Evolutionary conservation across 2,797 vertebrate species (phyloP).

Genomic region (Sebastolobus altivelis): DNA sequence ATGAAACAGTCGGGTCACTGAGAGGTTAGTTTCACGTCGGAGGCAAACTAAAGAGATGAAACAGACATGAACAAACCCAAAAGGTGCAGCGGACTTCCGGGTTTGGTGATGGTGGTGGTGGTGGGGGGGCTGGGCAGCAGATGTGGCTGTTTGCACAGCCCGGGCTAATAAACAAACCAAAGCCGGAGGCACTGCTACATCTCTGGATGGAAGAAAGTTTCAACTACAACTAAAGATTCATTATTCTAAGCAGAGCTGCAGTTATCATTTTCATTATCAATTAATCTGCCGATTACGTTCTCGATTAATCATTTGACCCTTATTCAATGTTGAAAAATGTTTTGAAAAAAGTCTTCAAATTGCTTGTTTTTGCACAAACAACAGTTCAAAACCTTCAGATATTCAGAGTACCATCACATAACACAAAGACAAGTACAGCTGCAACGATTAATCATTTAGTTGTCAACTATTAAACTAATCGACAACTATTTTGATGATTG

Average conservation of each 20-base stretch:
- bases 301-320: neutral
- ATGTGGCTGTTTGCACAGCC: slow-evolving; percentile 56
- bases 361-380: neutral
- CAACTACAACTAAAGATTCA: neutral
- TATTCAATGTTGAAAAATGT: neutral
- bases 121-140: slow-evolving; percentile 13
- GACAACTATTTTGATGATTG: too few relatives aligned
- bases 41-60: neutral
- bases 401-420: neutral
- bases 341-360: neutral
- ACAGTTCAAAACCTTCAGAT: neutral
- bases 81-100: slow-evolving; percentile 17
- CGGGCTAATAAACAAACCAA: slow-evolving; percentile 31
- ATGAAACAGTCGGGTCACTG: neutral
- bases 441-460: too few relatives aligned
- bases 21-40: neutral
- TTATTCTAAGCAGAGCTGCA: neutral
- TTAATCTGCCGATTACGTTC: neutral
- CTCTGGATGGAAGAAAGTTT: neutral
- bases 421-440: neutral
- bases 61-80: slow-evolving; percentile 7
- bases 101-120: too few relatives aligned
- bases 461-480: too few relatives aligned
- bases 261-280: neutral
- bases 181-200: slow-evolving; percentile 3